Evolutionary conservation across 2,797 vertebrate genomes (phyloP).

Genomic region (Pipistrellus pipistrellus): DNA sequence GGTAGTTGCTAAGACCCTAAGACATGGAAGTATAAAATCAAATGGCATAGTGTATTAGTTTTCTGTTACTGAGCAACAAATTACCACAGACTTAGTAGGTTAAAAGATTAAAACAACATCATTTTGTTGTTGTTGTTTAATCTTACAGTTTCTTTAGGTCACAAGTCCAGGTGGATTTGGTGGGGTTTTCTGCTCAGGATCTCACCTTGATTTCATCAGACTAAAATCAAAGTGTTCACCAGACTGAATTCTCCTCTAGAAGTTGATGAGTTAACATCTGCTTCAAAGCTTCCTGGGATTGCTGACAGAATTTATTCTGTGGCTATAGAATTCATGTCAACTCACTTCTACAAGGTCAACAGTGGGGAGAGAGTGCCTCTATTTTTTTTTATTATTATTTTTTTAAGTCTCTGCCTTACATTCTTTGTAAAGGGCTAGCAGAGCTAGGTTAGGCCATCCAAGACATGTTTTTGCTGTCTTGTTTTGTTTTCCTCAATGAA

Average conservation of each 20-base stretch:
- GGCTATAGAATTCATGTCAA: not conserved
- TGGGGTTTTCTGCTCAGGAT: not conserved
- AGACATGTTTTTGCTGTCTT: not conserved
- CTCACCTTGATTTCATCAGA: not conserved
- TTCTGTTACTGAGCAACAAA: no score
- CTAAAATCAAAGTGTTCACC: conserved; percentile 8
- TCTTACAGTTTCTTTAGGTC: not conserved
- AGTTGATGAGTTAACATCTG: not conserved
- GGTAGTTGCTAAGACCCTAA: not conserved
- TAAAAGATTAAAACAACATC: not conserved
- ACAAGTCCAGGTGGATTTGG: not conserved
- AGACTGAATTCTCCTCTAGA: not conserved
- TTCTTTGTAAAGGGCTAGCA: not conserved
- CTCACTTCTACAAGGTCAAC: not conserved
- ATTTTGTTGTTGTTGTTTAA: no score
- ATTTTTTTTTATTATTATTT: no score
- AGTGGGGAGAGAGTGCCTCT: not conserved
- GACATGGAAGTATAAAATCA: not conserved
- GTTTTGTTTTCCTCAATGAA: not conserved
- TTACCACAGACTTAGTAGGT: not conserved
- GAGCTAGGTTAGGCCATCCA: not conserved
- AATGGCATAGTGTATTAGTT: not conserved
- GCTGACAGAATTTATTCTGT: not conserved
- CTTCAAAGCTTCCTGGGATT: not conserved
- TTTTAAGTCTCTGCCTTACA: not conserved